Base-by-base conservation (phyloP, 2,113 vertebrate species). In the Cyrtonyx montezumae region DNA sequence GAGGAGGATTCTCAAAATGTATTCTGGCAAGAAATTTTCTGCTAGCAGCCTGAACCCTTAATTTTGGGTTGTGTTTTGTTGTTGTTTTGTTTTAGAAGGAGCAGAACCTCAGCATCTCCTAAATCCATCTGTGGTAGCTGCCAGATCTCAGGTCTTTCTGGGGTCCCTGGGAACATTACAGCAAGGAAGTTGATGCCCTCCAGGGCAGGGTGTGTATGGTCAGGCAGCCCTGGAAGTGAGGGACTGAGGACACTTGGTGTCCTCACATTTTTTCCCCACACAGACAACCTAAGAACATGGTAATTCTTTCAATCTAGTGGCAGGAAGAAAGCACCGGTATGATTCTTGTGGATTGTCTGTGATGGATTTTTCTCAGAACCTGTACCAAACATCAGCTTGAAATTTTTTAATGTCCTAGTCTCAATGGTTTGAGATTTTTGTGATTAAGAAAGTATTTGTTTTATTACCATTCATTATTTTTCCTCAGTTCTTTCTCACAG, bases 91-190 rank as follows among this genome's bases (percentile, higher is more conserved):
- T 48, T 68, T 34, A 19, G 1, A 71, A 81, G 34, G 26, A 77
- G 9, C 25, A 37, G 19, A 16, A 42, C 36, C 20, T 79, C 36
- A n/a, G 20, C 21, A 30, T 79, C 15, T 59, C 21, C 8, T 56
- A 36, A 77, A 51, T 45, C 6, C 6, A 8, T 69, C 22, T 1
- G 0, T 22, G 8, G 13, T 23, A 53, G 28, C 19, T 25, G 48
- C 13, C 49, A 56, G 8, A 28, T 66, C 20, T 79, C 12, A 8
- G 30, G 1, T 46, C 4, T 62, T 62, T 46, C 28, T 51, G 61
- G 9, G 34, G 10, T 48, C 15, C 8, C 21, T 77, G 34, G 14
- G 12, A 84, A 18, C 0, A 0, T 65, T 66, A 5, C 11, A 62
- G 58, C 18, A 43, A 49, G 25, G n/a, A 53, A 16, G 8, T n/a